Evolutionary conservation across 2,797 vertebrate genomes (phyloP), one percentile per base, ranked within the genome.

Genomic region (Acipenser transmontanus): DNA sequence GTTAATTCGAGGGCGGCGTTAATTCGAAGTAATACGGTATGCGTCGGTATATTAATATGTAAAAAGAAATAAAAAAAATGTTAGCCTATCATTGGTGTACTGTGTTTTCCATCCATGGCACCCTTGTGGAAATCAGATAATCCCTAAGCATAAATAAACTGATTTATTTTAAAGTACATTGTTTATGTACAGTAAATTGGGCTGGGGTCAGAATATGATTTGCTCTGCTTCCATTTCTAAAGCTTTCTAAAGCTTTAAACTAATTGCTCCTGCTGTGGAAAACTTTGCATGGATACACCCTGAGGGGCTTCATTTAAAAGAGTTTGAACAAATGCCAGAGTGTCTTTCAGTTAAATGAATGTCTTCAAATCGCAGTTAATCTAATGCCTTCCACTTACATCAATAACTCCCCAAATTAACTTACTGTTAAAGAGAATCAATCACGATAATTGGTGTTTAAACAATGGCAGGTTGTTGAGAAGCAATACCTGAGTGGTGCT

Each of bases 271-370:
- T 70, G 71, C 54, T 71, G 73, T 70, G 50, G 71, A 66, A 78
- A 72, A 70, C 76, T 82, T 75, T 76, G 72, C 70, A 66, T 71
- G 64, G 56, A 62, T 67, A 62, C 65, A 51, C 73, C 76, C 75
- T 77, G 75, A 78, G 81, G 78, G 83, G 77, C 82, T 80, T 87
- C 82, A 91, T 87, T 91, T 85, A 85, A 87, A 78, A 79, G 34
- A 34, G 80, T 82, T 77, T 90, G 85, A 89, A 82, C 76, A 82
- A 82, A 88, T 75, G 83, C 82, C 88, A 87, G 34, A 34, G 82
- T 82, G 83, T 87, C 82, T 84, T 74, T 90, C 84, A 74, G 76
- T 82, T 87, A 87, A 91, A 91, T 88, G 80, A 91, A 89, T 84
- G 82, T 77, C 76, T 83, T 78, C 34, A 34, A 34, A 73, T 69